phyloP scores from a whole-genome alignment of 2,888 invertebrate genomes.

The Xestia rhomboidea region DNA sequence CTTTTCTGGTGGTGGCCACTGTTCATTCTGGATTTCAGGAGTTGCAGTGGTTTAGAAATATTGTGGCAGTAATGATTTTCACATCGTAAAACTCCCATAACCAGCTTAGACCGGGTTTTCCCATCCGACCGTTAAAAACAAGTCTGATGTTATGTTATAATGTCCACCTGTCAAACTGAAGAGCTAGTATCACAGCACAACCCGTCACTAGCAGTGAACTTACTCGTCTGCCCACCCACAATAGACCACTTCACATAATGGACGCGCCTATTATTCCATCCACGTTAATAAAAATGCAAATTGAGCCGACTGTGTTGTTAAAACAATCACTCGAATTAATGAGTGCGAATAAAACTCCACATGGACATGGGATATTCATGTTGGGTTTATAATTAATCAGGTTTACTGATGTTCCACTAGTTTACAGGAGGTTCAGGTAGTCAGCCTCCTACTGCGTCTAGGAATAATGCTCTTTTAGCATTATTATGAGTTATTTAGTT shows the following conservation, averaged over 20 bases:
- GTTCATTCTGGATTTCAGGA: too few relatives aligned
- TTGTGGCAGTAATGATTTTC: not conserved
- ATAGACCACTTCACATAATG: constrained; percentile 53
- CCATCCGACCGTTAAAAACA: not conserved
- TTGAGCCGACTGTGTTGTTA: constrained; percentile 52
- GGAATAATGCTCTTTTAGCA: not conserved
- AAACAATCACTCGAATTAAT: constrained; percentile 61
- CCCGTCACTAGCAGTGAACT: constrained; percentile 28
- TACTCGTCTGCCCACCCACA: constrained; percentile 30
- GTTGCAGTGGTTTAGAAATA: too few relatives aligned
- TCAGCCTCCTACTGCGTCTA: not conserved
- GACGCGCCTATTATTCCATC: constrained; percentile 47
- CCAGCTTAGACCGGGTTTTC: not conserved
- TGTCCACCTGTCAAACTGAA: constrained; percentile 10
- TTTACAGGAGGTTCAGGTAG: not conserved
- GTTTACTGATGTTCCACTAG: not conserved
- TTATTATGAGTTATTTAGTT: not conserved
- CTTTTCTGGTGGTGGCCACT: too few relatives aligned
- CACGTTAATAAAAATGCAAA: constrained; percentile 68
- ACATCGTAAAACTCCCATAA: not conserved
- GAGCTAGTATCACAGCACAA: not conserved
- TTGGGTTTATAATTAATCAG: not conserved
- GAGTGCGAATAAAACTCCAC: constrained; percentile 36
- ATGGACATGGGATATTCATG: constrained; percentile 10
- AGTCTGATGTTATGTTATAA: not conserved